Evolutionary conservation across 2,113 vertebrate species (phyloP), one percentile per base, ranked within the genome.

Genomic region (Cephalopholis sonnerati): DNA sequence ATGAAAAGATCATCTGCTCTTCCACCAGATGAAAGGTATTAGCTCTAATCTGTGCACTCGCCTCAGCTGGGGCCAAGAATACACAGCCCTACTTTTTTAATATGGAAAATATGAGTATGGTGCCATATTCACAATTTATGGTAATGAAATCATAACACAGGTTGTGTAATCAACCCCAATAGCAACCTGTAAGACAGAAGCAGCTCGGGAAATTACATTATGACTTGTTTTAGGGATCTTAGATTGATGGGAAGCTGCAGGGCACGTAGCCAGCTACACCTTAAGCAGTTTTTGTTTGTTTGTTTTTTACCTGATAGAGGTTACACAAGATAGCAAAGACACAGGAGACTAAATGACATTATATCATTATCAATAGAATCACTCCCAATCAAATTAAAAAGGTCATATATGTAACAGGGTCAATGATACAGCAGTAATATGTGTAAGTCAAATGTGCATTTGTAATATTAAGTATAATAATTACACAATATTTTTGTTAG

Each of bases 51-150:
- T 89, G 75, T 70, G 50, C n/a, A 22, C 71, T 75, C 22, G 32
- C 44, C 58, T 81, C 64, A 70, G 63, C 73, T 27, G 48, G 62
- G 58, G 79, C 87, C 77, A 83, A 86, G 86, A 82, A 83, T 58
- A 85, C 68, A 74, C 74, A 66, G 55, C 3, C 32, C 64, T 66
- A 4, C 27, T 71, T 85, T 44, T 90, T 91, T 89, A 90, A 91
- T 91, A 80, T 93, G 92, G 91, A 94, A 94, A 94, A 91, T 87
- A 58, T 78, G 83, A 55, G 58, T 79, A 55, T 70, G 54, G 58
- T 90, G 83, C 72, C 81, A 74, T 83, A 85, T 44, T 82, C 64
- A 63, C 70, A 83, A 86, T 90, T 85, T 80, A 74, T 83, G 61
- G 74, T 84, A 81, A 92, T 91, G 79, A 87, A 92, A 92, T 90